Conservation (phyloP, 2,113 vertebrate genomes). For the Mobula birostris region DNA sequence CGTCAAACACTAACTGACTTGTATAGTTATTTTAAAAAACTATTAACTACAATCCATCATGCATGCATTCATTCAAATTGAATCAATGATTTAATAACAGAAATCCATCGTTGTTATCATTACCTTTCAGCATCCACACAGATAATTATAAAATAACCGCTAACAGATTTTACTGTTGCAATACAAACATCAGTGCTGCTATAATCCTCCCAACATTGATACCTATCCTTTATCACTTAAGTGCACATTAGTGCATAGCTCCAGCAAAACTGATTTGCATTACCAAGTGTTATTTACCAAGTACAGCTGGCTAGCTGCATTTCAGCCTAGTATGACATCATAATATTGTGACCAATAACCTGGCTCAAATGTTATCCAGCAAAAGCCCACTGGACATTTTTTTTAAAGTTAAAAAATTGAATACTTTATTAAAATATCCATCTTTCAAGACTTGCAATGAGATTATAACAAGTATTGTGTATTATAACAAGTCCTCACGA, state of each 20-base stretch:
- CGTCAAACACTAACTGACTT: not conserved
- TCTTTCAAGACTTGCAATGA: not conserved
- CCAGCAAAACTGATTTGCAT: not conserved
- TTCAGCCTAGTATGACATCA: conserved; percentile 27
- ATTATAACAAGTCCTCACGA: too few relatives aligned
- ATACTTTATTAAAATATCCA: not conserved
- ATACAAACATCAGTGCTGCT: not conserved
- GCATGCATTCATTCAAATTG: not conserved
- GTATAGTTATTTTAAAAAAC: too few relatives aligned
- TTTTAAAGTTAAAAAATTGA: not conserved
- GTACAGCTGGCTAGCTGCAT: not conserved
- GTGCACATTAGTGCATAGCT: not conserved
- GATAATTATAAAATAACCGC: not conserved
- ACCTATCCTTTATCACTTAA: not conserved
- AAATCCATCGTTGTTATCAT: not conserved
- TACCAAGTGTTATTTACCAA: not conserved
- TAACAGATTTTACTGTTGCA: not conserved
- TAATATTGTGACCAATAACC: conserved; percentile 25
- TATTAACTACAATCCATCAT: not conserved
- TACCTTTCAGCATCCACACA: not conserved
- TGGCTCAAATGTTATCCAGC: not conserved
- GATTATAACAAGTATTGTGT: not conserved
- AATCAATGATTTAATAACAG: not conserved
- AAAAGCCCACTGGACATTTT: not conserved
- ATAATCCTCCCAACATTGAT: not conserved